These are phyloP conservation scores for Drosophila sp. DNA, from an alignment of 1,140 invertebrate genomes.

Conservation along the genomic window DNA sequence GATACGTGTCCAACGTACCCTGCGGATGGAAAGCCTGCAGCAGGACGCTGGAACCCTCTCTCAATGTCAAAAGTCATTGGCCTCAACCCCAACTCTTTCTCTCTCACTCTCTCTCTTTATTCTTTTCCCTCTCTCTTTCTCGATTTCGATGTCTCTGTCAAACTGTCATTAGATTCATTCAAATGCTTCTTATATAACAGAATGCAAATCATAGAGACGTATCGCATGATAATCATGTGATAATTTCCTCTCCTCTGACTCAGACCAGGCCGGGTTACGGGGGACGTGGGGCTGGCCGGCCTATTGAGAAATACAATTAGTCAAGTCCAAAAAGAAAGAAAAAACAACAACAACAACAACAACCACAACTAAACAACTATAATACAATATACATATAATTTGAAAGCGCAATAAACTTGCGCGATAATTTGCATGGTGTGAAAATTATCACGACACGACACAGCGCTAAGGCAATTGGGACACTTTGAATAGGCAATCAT, in stretches of 20 bases:
- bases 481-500: constrained; percentile 45
- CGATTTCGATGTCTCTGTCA: too few species aligned
- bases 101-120: background rate
- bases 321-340: constrained; percentile 34
- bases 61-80: constrained; percentile 59
- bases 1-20: constrained; percentile 29
- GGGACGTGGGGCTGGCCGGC: background rate
- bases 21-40: background rate
- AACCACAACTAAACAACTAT: constrained; percentile 11
- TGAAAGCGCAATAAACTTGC: constrained; percentile 62
- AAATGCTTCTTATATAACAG: background rate
- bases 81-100: constrained; percentile 21
- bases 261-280: constrained; percentile 18
- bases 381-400: constrained; percentile 22
- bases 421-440: constrained; percentile 63
- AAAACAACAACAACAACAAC: constrained; percentile 28
- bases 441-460: constrained; percentile 68
- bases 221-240: constrained; percentile 74
- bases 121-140: too few species aligned
- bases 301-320: constrained; percentile 64
- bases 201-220: constrained; percentile 14
- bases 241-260: constrained; percentile 59
- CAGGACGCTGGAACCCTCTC: background rate
- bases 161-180: background rate
- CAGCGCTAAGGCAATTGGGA: constrained; percentile 49